Evolutionary conservation across 2,888 invertebrate genomes (phyloP), one percentile per base, ranked within the genome.

Genomic region (Protonemura montana): DNA sequence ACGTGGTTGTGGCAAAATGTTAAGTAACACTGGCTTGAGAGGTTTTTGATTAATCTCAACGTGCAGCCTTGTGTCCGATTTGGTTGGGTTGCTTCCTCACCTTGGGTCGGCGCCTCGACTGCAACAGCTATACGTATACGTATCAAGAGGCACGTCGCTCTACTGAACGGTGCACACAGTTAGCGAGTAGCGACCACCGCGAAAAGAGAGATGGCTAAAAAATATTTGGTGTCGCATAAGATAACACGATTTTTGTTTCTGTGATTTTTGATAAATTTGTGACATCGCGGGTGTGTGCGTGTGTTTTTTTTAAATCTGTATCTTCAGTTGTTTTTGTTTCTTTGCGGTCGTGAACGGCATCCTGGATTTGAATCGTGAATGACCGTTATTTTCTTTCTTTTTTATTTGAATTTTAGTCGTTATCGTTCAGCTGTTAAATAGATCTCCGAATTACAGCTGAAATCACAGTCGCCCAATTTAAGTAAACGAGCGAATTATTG

Each of bases 31-130:
- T 59, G 59, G 59, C 59, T 59, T 59, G 59, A 21, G 59, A 35
- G 35, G 35, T 35, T 59, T 59, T 59, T 59, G 59, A 21, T 59
- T 59, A 35, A 35, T 35, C 35, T 35, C 35, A 3, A 10, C 3
- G 35, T 35, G 35, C 21, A 59, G 59, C 59, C 59, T 59, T 59
- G 59, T 59, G 59, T 59, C 59, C 59, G 59, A 59, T 59, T 59
- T 59, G 59, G 59, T 59, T 59, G 59, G 59, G 59, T 59, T 59
- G 59, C 59, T 59, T 59, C 59, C 59, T 59, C 21, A 59, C 59
- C 59, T 59, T 59, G 59, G 21, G 6, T 35, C 10, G 35, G 35
- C 35, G 35, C 35, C 35, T n/a, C 35, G 35, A 3, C 35, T 35
- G 35, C 35, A 35, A 10, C n/a, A n/a, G n/a, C n/a, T 35, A 6